Evolutionary conservation across 2,888 invertebrate species (phyloP), one percentile per base, ranked within the genome.

Genomic region (Rhagonycha lutea): DNA sequence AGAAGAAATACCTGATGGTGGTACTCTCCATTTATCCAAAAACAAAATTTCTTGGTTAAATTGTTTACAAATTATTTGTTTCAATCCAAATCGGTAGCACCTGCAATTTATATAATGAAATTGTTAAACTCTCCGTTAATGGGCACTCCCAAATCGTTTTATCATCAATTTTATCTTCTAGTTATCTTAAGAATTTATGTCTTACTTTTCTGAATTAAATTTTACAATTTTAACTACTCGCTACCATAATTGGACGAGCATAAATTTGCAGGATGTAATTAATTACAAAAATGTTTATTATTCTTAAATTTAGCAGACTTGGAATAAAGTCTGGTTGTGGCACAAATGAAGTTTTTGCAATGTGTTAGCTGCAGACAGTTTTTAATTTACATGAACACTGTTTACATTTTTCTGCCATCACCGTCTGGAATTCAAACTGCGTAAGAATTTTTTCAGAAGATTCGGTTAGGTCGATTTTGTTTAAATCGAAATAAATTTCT

Each of bases 111-210:
- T 65, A 65, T 65, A 65, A 65, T 65, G 18, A 65, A 65, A 65
- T 65, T 65, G 63, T 65, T 65, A 65, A 65, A 23, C 24, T 26
- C 63, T 24, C 63, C 63, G 63, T 65, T 65, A 65, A 65, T 65
- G 63, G 63, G 26, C 63, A 65, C 63, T 65, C 63, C 63, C 26
- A 24, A 24, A 65, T 11, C 14, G 26, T 65, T 26, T 23, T 65
- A 65, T 26, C 63, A 65, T 65, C 63, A 65, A 65, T 65, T 65
- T 65, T 65, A 65, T 65, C 63, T 65, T 65, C 26, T 23, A 26
- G 63, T 65, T 65, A 65, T 65, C 63, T 65, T n/a, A 65, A 65
- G 63, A 65, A 65, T 65, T 65, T 65, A 65, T 65, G 63, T 65
- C 63, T 65, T 65, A 65, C 63, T 26, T 65, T 26, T 65, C 26